Percentiles rank a stretch among this genome's conserved stretches.
Conservation (phyloP, 2,113 vertebrate species). For the Periophthalmodon schlosseri region DNA sequence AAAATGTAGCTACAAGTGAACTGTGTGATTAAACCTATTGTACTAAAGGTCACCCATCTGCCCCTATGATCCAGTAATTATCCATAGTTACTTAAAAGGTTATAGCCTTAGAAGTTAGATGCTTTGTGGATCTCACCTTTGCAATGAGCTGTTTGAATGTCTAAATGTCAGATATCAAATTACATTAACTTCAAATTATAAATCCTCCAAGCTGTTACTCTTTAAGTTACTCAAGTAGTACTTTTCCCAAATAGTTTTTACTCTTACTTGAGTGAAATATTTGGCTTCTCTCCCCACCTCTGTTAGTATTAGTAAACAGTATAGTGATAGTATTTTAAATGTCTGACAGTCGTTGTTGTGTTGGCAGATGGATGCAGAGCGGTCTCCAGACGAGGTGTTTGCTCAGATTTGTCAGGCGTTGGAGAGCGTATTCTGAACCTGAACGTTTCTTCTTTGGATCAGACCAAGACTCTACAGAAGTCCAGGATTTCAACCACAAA, state of each 20-base stretch:
- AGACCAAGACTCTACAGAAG: conserved; percentile 8
- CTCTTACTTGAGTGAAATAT: no score
- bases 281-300: no score
- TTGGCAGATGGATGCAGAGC: conserved; percentile 88
- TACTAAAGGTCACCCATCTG: neutral
- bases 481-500: conserved; percentile 9
- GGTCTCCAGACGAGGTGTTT: conserved; percentile 85
- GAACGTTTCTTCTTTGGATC: conserved; percentile 10
- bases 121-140: neutral
- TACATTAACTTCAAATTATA: no score
- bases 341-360: conserved; percentile 12
- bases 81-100: neutral
- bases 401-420: conserved; percentile 84
- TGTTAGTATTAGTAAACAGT: no score
- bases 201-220: no score
- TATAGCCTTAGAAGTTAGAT: neutral
- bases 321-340: neutral
- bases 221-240: no score
- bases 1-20: neutral
- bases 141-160: conserved; percentile 20
- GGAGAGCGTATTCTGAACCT: conserved; percentile 73
- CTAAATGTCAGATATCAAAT: neutral
- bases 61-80: neutral
- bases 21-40: neutral
- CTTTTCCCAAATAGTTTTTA: no score